These are phyloP conservation scores for Lampris incognitus DNA, from an alignment of 2,113 vertebrate species.

Conservation along the genomic window DNA sequence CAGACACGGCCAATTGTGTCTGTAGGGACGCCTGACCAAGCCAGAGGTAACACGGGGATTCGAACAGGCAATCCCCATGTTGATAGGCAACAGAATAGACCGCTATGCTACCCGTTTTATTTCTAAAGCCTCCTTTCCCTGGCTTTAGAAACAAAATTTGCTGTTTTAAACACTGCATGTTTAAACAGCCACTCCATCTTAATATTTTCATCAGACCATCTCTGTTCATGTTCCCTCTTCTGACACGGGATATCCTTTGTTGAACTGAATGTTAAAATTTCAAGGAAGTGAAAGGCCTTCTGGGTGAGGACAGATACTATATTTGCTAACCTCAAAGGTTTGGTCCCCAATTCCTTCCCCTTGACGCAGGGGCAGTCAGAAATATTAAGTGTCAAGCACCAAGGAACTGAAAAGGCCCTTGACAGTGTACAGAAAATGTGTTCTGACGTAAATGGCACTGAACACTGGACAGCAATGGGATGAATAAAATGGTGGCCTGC, in stretches of 20 bases:
- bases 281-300: constrained; percentile 57
- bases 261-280: constrained; percentile 3
- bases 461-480: constrained; percentile 37
- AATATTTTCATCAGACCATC: too few relatives aligned
- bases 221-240: too few relatives aligned
- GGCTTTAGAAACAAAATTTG: too few relatives aligned
- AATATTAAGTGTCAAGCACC: constrained; percentile 2
- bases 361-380: constrained; percentile 6
- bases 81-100: too few relatives aligned
- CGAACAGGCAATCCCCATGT: too few relatives aligned
- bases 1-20: too few relatives aligned
- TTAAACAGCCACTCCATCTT: too few relatives aligned
- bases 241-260: not conserved
- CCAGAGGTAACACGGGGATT: too few relatives aligned
- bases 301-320: constrained; percentile 24
- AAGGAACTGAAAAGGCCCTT: not conserved
- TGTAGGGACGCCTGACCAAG: too few relatives aligned
- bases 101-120: too few relatives aligned
- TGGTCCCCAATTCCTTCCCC: constrained; percentile 38
- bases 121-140: too few relatives aligned
- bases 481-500: constrained; percentile 48
- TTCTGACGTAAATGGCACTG: constrained; percentile 19
- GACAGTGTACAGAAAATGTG: constrained; percentile 18
- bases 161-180: too few relatives aligned
- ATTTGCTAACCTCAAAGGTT: constrained; percentile 44